Conservation (phyloP, 2,113 vertebrate species). For the Calonectris borealis region DNA sequence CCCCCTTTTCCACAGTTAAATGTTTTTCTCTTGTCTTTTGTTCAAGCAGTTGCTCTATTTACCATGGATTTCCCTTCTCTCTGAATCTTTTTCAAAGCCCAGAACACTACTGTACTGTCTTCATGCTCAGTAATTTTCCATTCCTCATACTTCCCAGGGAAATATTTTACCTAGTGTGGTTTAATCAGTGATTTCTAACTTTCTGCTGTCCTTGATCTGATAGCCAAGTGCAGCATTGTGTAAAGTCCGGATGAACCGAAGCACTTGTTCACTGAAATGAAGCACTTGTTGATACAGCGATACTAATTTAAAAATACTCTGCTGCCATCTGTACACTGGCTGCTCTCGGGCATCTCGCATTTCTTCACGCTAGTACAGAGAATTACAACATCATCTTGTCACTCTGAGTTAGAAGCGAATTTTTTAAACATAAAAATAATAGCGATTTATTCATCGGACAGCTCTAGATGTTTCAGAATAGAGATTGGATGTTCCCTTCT, state of each 20-base stretch:
- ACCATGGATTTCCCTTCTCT: neutral
- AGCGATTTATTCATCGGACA: neutral
- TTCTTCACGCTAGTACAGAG: neutral
- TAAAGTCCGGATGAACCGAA: neutral
- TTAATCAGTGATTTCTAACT: neutral
- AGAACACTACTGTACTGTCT: neutral
- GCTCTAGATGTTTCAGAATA: neutral
- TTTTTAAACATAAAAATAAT: neutral
- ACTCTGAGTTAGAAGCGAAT: neutral
- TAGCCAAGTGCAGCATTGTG: neutral
- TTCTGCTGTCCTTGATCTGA: neutral
- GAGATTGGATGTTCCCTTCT: neutral
- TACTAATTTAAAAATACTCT: neutral
- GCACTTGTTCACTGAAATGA: neutral
- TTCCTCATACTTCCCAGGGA: neutral
- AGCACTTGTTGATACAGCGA: neutral
- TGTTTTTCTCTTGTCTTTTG: neutral
- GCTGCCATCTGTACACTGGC: accelerated
- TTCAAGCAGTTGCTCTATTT: neutral
- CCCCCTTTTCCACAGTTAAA: neutral
- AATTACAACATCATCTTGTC: neutral
- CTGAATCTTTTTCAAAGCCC: neutral
- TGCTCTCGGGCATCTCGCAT: neutral
- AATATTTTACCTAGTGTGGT: neutral
- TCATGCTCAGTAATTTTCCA: neutral